Base-by-base conservation (phyloP, 1,140 invertebrate species). In the Drosophila ficusphila region DNA sequence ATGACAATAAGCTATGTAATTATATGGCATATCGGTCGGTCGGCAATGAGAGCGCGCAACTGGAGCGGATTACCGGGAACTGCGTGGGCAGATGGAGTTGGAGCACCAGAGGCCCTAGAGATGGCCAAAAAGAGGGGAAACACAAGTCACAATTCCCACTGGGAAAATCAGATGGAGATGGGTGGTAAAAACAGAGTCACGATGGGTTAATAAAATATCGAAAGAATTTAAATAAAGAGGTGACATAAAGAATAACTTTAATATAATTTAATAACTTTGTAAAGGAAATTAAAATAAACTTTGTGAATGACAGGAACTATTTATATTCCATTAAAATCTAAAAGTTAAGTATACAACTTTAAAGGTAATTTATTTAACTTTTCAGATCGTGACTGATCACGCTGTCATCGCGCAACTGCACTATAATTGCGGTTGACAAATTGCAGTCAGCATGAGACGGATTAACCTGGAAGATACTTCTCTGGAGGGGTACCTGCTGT, bases 1-100 rank as follows among this genome's bases (percentile, higher is more conserved):
- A 88, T 78, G 82, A 88, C 82, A 88, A 88, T 88, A 88, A 82
- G 82, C 81, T 73, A 76, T 88, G 83, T 88, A 88, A 88, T 88
- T 88, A 88, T 88, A 86, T 76, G 79, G 74, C 74, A 78, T 83
- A 82, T 82, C 78, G 70, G 33, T 39, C 41, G 44, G 23, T 8
- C 36, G 65, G 52, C 54, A 78, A 72, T 42, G 60, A 71, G 60
- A 76, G 72, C 64, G 52, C 70, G 67, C 48, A 85, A 74, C 56
- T 79, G 69, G 69, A 74, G 69, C 76, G 69, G 82, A 85, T 85
- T 86, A 85, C 71, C 57, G 47, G 31, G 82, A 88, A 85, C 42
- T 67, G 82, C 62, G 81, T 85, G 81, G 81, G 81, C 42, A 53
- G 60, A n/a, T n/a, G 41, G n/a, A 19, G 25, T 33, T 27, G 27